Evolutionary conservation across 2,888 invertebrate genomes (phyloP), one percentile per base, ranked within the genome.

Genomic region (Apotomis turbidana): DNA sequence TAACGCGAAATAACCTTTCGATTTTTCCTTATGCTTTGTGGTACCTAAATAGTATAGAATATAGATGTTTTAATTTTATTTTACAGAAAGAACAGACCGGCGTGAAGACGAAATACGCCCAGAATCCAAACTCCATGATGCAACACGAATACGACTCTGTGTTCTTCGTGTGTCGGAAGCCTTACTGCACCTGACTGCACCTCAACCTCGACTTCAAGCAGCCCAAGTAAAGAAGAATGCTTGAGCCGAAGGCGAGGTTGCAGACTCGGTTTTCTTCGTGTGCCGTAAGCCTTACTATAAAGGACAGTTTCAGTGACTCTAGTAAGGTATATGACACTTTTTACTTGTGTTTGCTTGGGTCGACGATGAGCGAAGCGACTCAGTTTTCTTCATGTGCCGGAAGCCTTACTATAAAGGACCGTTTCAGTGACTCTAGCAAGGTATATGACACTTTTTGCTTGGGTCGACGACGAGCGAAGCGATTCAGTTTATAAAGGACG

Each of bases 101-200:
- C 12, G 94, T 98, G 0, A 96, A 96, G 81, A 97, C 98, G 54
- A 96, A 97, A 80, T 99, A 99, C 88, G 97, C 98, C 5, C 98
- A 98, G 87, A 99, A 99, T 88, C 96, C 97, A 0, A 95, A 95
- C 74, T 98, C 98, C 0, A 98, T 99, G 98, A 94, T 99, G 80
- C 97, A 97, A 78, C 97, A 98, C 81, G 96, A 97, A 81, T 99
- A 99, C 81, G 96, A 97, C 82, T 98, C 98, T 69, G 96, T 98
- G 0, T 98, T 97, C 90, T 98, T 99, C 88, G 97, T 98, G 2
- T 98, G 98, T 81, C 95, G 95, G 79, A 99, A 99, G 85, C 96
- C 97, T 73, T 87, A 84, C 60, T 80, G 82, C 59, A 27, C 51
- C 54, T 73, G 66, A 73, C 59, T 44, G 44, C 27, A 27, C 27